phyloP scores from a whole-genome alignment of 2,797 vertebrate species.

The Serranus cabrilla region DNA sequence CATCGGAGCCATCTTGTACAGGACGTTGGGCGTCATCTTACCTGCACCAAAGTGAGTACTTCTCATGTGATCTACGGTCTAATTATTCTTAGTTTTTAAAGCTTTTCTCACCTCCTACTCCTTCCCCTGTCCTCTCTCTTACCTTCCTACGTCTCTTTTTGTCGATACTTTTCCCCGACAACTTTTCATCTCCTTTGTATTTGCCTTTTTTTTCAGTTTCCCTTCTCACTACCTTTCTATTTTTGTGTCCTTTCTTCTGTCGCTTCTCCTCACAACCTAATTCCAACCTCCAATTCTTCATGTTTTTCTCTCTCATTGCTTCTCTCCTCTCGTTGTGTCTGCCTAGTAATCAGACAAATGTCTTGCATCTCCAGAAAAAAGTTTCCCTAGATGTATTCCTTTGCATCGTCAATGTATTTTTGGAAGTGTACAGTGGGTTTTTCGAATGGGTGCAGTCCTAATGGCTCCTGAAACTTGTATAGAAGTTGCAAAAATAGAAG shows the following conservation, averaged over 20 bases:
- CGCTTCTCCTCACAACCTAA: slow-evolving; percentile 29
- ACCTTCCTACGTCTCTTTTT: slow-evolving; percentile 14
- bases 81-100: neutral
- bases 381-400: slow-evolving; percentile 32
- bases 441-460: slow-evolving; percentile 21
- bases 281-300: slow-evolving; percentile 38
- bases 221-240: slow-evolving; percentile 38
- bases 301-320: slow-evolving; percentile 26
- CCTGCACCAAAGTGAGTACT: slow-evolving; percentile 92
- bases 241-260: slow-evolving; percentile 42
- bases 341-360: slow-evolving; percentile 46
- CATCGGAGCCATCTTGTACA: slow-evolving; percentile 95
- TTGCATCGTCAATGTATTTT: slow-evolving; percentile 44
- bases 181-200: slow-evolving; percentile 23
- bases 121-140: slow-evolving; percentile 23
- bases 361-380: slow-evolving; percentile 40
- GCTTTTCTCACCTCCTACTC: neutral
- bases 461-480: slow-evolving; percentile 45
- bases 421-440: slow-evolving; percentile 15
- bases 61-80: neutral
- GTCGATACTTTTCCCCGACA: slow-evolving; percentile 4
- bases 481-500: slow-evolving; percentile 49
- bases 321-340: slow-evolving; percentile 7
- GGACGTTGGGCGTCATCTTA: slow-evolving; percentile 93
- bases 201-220: neutral